Conservation (phyloP, 2,113 vertebrate species). For the Percina caprodes region DNA sequence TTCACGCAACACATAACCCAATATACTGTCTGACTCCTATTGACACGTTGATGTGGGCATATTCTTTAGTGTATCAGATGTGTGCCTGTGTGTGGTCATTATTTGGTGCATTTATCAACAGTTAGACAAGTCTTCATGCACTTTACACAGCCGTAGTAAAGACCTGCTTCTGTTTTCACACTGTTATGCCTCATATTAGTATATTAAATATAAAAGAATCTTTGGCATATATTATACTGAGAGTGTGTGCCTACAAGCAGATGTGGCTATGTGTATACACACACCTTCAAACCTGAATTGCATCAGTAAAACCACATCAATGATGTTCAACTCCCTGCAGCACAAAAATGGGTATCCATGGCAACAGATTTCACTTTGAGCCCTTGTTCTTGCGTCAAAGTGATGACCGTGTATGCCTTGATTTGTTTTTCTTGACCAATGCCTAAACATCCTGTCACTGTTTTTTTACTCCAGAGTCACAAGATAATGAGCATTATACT, state of each 20-base stretch:
- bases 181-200: not conserved
- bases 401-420: not conserved
- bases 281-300: not conserved
- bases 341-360: constrained; percentile 53
- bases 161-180: not conserved
- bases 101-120: not conserved
- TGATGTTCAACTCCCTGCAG: not conserved
- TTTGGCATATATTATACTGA: not conserved
- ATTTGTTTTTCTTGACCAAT: constrained; percentile 1
- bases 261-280: no score
- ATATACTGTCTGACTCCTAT: not conserved
- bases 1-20: not conserved
- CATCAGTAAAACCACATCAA: not conserved
- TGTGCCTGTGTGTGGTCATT: no score
- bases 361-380: constrained; percentile 46
- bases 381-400: constrained; percentile 7
- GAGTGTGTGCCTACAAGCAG: not conserved
- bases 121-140: not conserved
- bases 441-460: not conserved
- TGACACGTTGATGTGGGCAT: not conserved
- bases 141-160: not conserved
- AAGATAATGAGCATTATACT: not conserved
- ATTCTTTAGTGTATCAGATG: no score
- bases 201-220: not conserved
- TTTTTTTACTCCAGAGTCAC: not conserved